These are phyloP conservation scores for Crypturellus tataupa DNA, from an alignment of 2,797 vertebrate genomes.

Conservation along the genomic window DNA sequence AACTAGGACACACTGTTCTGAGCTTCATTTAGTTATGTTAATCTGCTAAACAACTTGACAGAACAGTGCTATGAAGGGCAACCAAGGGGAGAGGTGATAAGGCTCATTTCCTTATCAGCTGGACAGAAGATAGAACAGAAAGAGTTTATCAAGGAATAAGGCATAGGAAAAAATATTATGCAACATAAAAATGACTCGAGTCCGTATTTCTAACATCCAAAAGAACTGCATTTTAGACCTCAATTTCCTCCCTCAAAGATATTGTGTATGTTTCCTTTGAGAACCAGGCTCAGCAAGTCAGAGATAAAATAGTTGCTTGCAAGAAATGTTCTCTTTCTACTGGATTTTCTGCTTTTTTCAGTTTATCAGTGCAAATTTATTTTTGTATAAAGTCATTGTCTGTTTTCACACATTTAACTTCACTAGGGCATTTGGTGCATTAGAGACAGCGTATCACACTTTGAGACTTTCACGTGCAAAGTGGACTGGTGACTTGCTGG, in stretches of 20 bases:
- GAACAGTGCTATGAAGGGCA: background rate
- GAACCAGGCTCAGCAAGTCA: background rate
- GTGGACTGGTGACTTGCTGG: background rate
- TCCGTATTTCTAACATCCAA: slow-evolving; percentile 13
- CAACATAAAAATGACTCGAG: background rate
- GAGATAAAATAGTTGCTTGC: background rate
- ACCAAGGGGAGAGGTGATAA: slow-evolving; percentile 49
- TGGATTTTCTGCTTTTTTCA: background rate
- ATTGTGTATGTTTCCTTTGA: slow-evolving; percentile 15
- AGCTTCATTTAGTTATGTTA: slow-evolving; percentile 23
- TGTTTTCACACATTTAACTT: background rate
- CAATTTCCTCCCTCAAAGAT: background rate
- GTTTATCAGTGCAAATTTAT: background rate
- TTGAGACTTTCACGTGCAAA: background rate
- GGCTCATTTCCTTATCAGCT: background rate
- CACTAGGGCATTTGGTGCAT: background rate
- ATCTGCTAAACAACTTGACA: slow-evolving; percentile 45
- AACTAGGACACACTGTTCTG: background rate
- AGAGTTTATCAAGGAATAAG: slow-evolving; percentile 14
- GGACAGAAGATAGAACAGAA: slow-evolving; percentile 15
- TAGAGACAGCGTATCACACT: background rate
- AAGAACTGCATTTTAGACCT: slow-evolving; percentile 3
- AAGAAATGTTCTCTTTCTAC: background rate
- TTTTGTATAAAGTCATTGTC: slow-evolving; percentile 7
- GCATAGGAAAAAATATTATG: background rate